Base-by-base conservation (phyloP, 2,797 vertebrate genomes). In the Cygnus olor region DNA sequence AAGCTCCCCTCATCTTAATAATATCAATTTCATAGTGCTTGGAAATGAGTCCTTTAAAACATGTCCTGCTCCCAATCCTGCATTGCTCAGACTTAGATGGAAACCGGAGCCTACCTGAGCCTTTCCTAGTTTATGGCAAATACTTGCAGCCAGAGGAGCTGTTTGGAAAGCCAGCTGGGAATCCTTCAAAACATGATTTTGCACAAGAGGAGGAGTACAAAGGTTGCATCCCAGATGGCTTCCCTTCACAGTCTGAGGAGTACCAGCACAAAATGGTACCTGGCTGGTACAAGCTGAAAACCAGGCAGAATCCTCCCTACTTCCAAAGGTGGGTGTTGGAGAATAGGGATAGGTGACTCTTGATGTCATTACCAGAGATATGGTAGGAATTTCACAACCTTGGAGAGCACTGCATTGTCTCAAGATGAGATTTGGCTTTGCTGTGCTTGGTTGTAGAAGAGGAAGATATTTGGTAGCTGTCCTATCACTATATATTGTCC, bases 401-500 rank as follows among this genome's bases (percentile, higher is more conserved):
- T n/a, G 2, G 0, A 4, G 24, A 64, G 21, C 1, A 1, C 57
- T 69, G 15, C 10, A 3, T 1, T 61, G 22, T 16, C 51, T 64
- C 44, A 12, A 11, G n/a, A 4, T 4, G 45, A 65, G 28, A 32
- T 53, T 13, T 34, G 63, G 72, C 7, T n/a, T 11, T 40, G 5
- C 13, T 10, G 8, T 0, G 0, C 12, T 42, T 22, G 18, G 2
- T 8, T 77, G 47, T 32, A 70, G 22, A 66, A 13, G 2, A 87
- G 11, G 10, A 65, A 78, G 45, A 28, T 14, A 9, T 21, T n/a
- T 76, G 11, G 8, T 47, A 14, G 5, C 11, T 68, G 11, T 56
- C 4, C 42, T 21, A 2, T 44, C 12, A 18, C 36, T 7, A 3
- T 42, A 53, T 36, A 5, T 28, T 65, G 40, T 69, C 44, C 16